Percentiles rank a stretch among this genome's conserved stretches.
Evolutionary conservation across 2,797 vertebrate genomes (phyloP).

Genomic region (Poeciliopsis paucimaculata): DNA sequence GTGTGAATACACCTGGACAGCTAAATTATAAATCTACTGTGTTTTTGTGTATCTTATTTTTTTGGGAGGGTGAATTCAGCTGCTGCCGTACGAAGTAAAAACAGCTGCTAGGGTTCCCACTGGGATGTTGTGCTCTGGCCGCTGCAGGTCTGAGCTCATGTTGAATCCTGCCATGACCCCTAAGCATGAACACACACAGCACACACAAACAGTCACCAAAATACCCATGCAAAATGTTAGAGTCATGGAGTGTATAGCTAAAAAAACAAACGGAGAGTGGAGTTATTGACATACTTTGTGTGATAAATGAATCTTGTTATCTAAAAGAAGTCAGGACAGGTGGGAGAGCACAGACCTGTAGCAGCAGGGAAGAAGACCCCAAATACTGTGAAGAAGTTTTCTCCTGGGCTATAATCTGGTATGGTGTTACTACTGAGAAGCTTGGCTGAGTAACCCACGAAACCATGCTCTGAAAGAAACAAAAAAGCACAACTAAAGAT

Average conservation of each 20-base stretch:
- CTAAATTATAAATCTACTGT: neutral
- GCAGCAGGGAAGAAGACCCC: slow-evolving; percentile 98
- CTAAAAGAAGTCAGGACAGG: neutral
- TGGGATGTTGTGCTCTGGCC: slow-evolving; percentile 90
- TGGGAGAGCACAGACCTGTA: slow-evolving; percentile 83
- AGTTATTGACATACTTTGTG: neutral
- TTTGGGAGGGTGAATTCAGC: slow-evolving; percentile 1
- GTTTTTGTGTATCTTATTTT: neutral
- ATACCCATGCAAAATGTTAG: slow-evolving; percentile 16
- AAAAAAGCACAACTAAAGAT: slow-evolving; percentile 11
- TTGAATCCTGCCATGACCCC: slow-evolving; percentile 99
- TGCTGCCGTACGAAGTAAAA: slow-evolving; percentile 90
- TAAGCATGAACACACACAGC: slow-evolving; percentile 68
- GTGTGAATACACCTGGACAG: neutral
- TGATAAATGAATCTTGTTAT: neutral
- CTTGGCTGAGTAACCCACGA: slow-evolving; percentile 88
- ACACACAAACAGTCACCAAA: slow-evolving; percentile 50
- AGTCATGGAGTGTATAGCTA: neutral
- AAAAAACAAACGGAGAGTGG: neutral
- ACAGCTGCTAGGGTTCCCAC: slow-evolving; percentile 94
- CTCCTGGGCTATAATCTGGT: slow-evolving; percentile 90
- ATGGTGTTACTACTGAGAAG: slow-evolving; percentile 87
- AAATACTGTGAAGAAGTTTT: slow-evolving; percentile 96
- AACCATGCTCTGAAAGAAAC: slow-evolving; percentile 85
- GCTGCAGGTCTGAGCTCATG: slow-evolving; percentile 96